Base-by-base conservation (phyloP, 1,140 invertebrate genomes). In the Zaprionus gabonicus region DNA sequence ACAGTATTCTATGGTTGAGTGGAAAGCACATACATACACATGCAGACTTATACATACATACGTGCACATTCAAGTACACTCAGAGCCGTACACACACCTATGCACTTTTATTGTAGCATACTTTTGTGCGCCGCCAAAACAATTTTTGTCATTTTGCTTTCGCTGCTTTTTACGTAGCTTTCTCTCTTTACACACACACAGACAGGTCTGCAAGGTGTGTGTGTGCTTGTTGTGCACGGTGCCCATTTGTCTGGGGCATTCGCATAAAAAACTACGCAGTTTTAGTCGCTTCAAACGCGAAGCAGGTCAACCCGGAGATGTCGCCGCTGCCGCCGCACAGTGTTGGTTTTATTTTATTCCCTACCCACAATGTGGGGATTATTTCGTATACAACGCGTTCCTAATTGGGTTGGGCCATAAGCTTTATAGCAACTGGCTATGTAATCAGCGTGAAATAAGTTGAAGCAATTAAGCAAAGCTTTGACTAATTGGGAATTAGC, bases 191-290 rank as follows among this genome's bases (percentile, higher is more conserved):
- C 20, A 51, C 20, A 51, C 46, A 41, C 12, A 44, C 58, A 38
- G 64, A 69, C 36, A 67, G 79, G 56, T 75, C 71, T 82, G 65
- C 49, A 56, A 70, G 59, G 68, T 69, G 44, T 78, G 65, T 41
- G 51, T 64, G 58, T 57, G 62, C 23, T 31, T 76, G 25, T 34
- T 58, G 15, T 71, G 53, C 51, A 23, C 41, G 82, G 82, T 82
- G 82, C 82, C 82, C 58, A 71, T 62, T 82, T 76, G 82, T 86
- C 82, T 86, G 76, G 83, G 36, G 7, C 13, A 76, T 64, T 64
- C 36, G 55, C 25, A 57, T 44, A 70, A 46, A 71, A 46, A 84
- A 78, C 57, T 76, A 82, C 78, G 75, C 82, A 86, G 78, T 75
- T 75, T 62, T 59, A 65, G 38, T 34, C 17, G 49, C 27, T 53